Percentiles rank a stretch among this genome's conserved stretches.
Evolutionary conservation across 2,113 vertebrate species (phyloP).

Genomic region (Peromyscus polionotus): DNA sequence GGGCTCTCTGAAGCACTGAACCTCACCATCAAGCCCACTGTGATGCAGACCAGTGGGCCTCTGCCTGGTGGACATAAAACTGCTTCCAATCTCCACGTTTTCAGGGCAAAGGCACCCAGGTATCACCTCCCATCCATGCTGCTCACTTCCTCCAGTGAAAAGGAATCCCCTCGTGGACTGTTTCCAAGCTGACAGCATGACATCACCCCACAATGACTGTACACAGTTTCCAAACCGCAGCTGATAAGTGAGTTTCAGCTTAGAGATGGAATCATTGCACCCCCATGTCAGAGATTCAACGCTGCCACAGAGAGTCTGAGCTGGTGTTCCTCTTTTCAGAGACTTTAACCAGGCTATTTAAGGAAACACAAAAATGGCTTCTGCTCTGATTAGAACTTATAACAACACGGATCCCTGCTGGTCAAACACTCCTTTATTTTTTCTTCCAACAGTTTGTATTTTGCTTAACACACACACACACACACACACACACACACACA

Average conservation of each 20-base stretch:
- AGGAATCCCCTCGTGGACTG: background rate
- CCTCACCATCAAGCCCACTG: background rate
- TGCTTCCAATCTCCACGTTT: background rate
- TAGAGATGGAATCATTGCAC: constrained; percentile 56
- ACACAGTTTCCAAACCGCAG: constrained; percentile 56
- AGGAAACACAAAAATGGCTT: constrained; percentile 49
- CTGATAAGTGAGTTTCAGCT: constrained; percentile 61
- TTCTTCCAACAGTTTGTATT: constrained; percentile 8
- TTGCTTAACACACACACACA: background rate
- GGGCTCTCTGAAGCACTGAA: background rate
- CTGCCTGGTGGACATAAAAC: background rate
- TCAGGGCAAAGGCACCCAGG: background rate
- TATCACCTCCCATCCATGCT: background rate
- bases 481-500: background rate
- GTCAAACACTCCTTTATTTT: constrained; percentile 45
- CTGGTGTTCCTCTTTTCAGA: constrained; percentile 18
- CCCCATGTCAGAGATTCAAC: constrained; percentile 52
- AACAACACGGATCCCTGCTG: background rate
- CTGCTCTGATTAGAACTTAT: constrained; percentile 42
- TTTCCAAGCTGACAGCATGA: constrained; percentile 48
- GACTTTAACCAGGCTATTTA: constrained; percentile 50
- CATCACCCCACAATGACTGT: background rate
- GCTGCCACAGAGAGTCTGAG: constrained; percentile 55
- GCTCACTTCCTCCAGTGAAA: background rate
- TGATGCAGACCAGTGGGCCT: background rate